Percentiles rank a stretch among this genome's conserved stretches.
Evolutionary conservation across 2,888 invertebrate species (phyloP).

Genomic region (Polydrusus pterygomalis): DNA sequence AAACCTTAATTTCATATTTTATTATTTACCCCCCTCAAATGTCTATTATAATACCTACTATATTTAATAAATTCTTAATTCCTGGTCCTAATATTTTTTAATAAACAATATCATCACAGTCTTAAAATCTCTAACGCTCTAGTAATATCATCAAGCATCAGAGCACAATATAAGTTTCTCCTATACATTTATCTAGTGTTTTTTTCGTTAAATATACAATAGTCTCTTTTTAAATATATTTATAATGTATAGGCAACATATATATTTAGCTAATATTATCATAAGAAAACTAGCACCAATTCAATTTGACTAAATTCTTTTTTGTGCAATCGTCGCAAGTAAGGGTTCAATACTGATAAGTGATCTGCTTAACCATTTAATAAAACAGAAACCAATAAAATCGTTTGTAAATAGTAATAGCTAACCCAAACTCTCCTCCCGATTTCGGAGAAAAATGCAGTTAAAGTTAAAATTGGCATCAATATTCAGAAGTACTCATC

Average conservation of each 20-base stretch:
- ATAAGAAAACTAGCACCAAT: conserved; percentile 61
- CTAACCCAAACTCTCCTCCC: too few species aligned
- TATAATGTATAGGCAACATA: conserved; percentile 55
- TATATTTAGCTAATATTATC: conserved; percentile 58
- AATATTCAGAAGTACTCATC: neutral
- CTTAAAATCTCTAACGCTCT: conserved; percentile 57
- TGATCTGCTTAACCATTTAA: neutral
- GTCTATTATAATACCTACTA: conserved; percentile 19
- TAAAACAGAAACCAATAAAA: conserved; percentile 11
- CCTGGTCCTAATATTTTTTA: conserved; percentile 51
- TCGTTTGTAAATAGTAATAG: too few species aligned
- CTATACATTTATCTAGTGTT: conserved; percentile 38
- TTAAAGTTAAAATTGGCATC: too few species aligned
- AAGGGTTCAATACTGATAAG: neutral
- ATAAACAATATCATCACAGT: conserved; percentile 60
- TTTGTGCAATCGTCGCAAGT: conserved; percentile 15
- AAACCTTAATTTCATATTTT: neutral
- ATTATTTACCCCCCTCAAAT: neutral
- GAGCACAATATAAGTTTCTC: conserved; percentile 38
- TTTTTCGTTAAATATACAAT: conserved; percentile 41
- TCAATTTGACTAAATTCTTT: conserved; percentile 57
- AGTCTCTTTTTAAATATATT: conserved; percentile 28
- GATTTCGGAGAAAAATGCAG: too few species aligned
- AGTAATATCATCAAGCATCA: conserved; percentile 49
- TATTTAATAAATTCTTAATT: conserved; percentile 44